Evolutionary conservation across 2,797 vertebrate genomes (phyloP), one percentile per base, ranked within the genome.

Genomic region (Lepidocolaptes lacrymiger): DNA sequence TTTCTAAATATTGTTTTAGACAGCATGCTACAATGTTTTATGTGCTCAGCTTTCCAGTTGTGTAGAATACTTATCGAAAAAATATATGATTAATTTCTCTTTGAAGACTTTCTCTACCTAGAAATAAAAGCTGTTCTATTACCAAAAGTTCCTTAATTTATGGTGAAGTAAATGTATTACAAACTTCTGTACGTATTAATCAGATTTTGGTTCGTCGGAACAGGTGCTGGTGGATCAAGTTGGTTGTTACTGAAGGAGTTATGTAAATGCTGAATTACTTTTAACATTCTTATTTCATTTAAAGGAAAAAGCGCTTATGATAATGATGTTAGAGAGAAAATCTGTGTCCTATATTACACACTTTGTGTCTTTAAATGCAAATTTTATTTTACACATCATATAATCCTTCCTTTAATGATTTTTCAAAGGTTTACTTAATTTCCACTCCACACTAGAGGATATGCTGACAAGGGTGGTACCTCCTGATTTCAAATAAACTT

Each of bases 381-480:
- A 91, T 88, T 48, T 18, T 92, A 2, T 91, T 85, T 92, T 85
- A 17, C 21, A 51, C 63, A 89, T 91, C 13, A 46, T 76, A 43
- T 49, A 74, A 46, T 87, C 2, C 18, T 87, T 89, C 43, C 18
- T 73, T 74, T 89, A 89, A 93, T 84, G 34, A 30, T 72, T 94
- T 94, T 94, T 89, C 88, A 93, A 96, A 92, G n/a, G 17, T 86
- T 93, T 80, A 14, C 7, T 55, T 87, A 27, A 72, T 88, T 96
- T 86, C 37, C 14, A 58, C 39, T 32, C 23, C 48, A 11, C 7
- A 22, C 3, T 20, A 44, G 46, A 73, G 34, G 26, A 5, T 76
- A 58, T 39, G 18, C 43, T 90, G 62, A 69, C 32, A 56, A 67
- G 75, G 61, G 59, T 68, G 48, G 30, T 66, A 37, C 30, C 10